Percentiles rank a stretch among this genome's conserved stretches.
Evolutionary conservation across 1,140 invertebrate species (phyloP).

Genomic region (Nomia melanderi): DNA sequence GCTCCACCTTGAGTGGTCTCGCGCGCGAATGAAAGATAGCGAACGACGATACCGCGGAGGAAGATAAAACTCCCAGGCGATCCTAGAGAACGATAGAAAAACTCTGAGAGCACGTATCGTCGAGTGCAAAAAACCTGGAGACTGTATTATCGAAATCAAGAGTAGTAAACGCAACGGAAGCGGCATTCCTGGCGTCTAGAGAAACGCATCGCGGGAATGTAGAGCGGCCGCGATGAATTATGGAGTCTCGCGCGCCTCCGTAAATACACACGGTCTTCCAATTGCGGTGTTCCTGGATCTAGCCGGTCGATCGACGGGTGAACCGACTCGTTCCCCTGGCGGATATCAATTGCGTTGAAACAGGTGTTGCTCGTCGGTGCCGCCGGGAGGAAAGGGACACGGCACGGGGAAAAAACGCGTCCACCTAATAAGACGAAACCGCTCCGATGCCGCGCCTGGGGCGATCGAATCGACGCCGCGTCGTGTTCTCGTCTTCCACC

Average conservation of each 20-base stretch:
- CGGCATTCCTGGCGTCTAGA: too few species aligned
- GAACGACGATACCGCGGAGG: too few species aligned
- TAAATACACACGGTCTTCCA: neutral
- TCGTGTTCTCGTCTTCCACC: neutral
- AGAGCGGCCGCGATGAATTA: slow-evolving; percentile 1
- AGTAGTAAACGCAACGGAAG: too few species aligned
- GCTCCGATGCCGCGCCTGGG: neutral
- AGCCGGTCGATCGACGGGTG: neutral
- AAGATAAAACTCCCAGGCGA: too few species aligned
- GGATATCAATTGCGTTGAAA: slow-evolving; percentile 11
- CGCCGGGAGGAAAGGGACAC: neutral
- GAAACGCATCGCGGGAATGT: neutral
- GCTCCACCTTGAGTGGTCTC: too few species aligned
- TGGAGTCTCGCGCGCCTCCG: neutral
- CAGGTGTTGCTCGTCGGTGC: slow-evolving; percentile 10
- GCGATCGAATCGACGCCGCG: slow-evolving; percentile 10
- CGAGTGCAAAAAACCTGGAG: too few species aligned
- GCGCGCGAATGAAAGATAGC: too few species aligned
- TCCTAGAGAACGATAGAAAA: too few species aligned
- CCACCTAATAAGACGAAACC: neutral
- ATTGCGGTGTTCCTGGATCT: slow-evolving; percentile 14
- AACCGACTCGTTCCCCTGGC: neutral
- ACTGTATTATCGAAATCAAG: too few species aligned
- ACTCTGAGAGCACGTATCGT: too few species aligned
- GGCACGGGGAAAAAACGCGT: neutral